Percentiles rank a stretch among this genome's conserved stretches.
phyloP scores from a whole-genome alignment of 2,888 invertebrate species.

The Sinhomidia bicolor region DNA sequence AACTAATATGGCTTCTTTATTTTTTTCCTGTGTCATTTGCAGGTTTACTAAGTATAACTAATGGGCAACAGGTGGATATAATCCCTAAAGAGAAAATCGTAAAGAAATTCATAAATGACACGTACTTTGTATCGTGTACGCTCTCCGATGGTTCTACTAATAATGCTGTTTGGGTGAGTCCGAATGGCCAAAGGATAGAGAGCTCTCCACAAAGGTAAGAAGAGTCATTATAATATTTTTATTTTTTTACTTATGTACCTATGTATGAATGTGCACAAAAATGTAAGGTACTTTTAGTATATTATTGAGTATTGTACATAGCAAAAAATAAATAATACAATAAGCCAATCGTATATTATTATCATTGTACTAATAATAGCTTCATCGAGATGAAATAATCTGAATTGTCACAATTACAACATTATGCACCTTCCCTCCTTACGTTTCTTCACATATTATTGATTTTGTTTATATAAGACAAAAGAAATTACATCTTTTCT shows the following conservation, averaged over 20 bases:
- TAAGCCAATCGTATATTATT: not conserved
- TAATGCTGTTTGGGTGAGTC: constrained; percentile 77
- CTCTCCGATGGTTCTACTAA: constrained; percentile 74
- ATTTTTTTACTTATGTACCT: too few species aligned
- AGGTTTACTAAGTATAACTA: constrained; percentile 76
- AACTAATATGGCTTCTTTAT: too few species aligned
- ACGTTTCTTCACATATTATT: not conserved
- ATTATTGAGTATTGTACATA: too few species aligned
- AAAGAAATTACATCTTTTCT: constrained; percentile 6
- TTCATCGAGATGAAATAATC: not conserved
- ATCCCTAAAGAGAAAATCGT: constrained; percentile 77
- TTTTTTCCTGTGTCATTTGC: constrained; percentile 42
- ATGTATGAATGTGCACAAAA: too few species aligned
- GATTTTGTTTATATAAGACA: not conserved
- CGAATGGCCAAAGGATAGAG: constrained; percentile 76
- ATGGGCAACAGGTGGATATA: constrained; percentile 77
- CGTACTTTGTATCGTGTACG: constrained; percentile 79
- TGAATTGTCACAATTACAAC: not conserved
- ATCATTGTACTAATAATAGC: not conserved
- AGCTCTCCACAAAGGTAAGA: constrained; percentile 74
- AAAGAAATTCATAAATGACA: constrained; percentile 79
- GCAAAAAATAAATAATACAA: too few species aligned
- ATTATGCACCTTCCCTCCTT: not conserved
- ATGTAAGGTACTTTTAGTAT: too few species aligned
- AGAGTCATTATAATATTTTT: too few species aligned